phyloP scores from a whole-genome alignment of 1,140 invertebrate genomes.

The Anagrus nilaparvatae region DNA sequence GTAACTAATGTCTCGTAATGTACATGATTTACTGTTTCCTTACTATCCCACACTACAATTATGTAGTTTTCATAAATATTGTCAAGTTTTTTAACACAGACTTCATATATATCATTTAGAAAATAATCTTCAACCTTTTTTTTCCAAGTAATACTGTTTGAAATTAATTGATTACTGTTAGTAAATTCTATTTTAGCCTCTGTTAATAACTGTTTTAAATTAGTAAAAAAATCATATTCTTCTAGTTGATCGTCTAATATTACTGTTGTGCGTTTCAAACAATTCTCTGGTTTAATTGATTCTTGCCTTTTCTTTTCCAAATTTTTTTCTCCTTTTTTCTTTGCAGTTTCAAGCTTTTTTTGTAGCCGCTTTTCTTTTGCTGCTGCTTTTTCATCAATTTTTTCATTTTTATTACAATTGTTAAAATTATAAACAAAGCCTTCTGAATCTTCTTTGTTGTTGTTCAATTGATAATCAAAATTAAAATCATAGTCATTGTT shows the following conservation, averaged over 20 bases:
- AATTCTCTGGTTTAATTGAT: constrained; percentile 44
- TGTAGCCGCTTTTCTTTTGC: constrained; percentile 8
- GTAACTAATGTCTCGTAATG: constrained; percentile 24
- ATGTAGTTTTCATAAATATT: constrained; percentile 25
- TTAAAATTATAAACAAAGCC: neutral
- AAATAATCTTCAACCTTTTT: constrained; percentile 29
- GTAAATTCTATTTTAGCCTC: constrained; percentile 26
- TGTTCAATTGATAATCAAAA: constrained; percentile 5
- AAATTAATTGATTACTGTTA: constrained; percentile 26
- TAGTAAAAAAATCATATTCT: constrained; percentile 23
- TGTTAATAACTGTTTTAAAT: constrained; percentile 25
- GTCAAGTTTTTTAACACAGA: constrained; percentile 17
- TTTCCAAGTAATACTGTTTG: constrained; percentile 41
- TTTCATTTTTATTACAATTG: neutral
- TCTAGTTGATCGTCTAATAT: constrained; percentile 38
- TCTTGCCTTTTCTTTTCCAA: constrained; percentile 24
- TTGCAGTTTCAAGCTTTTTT: constrained; percentile 21
- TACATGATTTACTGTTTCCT: constrained; percentile 33
- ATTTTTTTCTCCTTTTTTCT: constrained; percentile 32
- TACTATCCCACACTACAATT: constrained; percentile 37
- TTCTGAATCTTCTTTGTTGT: neutral
- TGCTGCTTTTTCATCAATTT: neutral
- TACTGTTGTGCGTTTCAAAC: constrained; percentile 43
- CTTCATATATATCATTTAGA: constrained; percentile 22
- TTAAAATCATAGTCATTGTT: constrained; percentile 1